Conservation (phyloP, 2,888 invertebrate species). For the Pachydiplax longipennis region DNA sequence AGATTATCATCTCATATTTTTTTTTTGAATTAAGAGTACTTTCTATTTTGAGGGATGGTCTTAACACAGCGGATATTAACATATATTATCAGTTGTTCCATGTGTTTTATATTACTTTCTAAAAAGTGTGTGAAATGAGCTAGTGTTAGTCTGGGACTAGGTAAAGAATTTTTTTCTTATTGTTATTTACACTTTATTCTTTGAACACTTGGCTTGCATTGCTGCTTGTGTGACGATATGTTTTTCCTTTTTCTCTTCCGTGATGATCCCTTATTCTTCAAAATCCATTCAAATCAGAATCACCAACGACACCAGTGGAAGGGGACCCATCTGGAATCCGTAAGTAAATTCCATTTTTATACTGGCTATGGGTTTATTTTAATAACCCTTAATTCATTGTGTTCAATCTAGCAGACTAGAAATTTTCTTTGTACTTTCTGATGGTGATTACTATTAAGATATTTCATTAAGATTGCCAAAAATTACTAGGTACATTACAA, state of each 20-base stretch:
- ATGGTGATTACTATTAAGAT: no score
- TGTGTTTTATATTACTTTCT: not conserved
- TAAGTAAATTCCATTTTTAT: constrained; percentile 58
- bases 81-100: no score
- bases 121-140: not conserved
- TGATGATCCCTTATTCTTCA: not conserved
- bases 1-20: no score
- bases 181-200: constrained; percentile 20
- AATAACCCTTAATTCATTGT: no score
- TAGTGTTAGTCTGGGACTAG: not conserved
- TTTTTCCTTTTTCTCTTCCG: constrained; percentile 18
- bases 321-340: constrained; percentile 62
- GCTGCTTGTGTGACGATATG: constrained; percentile 32
- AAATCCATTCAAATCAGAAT: constrained; percentile 56
- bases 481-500: no score
- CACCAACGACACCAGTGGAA: constrained; percentile 63
- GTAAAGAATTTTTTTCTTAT: not conserved
- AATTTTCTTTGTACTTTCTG: no score
- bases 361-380: no score
- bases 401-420: no score
- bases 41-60: no score
- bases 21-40: no score
- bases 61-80: no score
- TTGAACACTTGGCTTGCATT: constrained; percentile 41
- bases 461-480: no score